Conservation (phyloP, 2,888 invertebrate genomes). For the Ophioninae sp. region DNA sequence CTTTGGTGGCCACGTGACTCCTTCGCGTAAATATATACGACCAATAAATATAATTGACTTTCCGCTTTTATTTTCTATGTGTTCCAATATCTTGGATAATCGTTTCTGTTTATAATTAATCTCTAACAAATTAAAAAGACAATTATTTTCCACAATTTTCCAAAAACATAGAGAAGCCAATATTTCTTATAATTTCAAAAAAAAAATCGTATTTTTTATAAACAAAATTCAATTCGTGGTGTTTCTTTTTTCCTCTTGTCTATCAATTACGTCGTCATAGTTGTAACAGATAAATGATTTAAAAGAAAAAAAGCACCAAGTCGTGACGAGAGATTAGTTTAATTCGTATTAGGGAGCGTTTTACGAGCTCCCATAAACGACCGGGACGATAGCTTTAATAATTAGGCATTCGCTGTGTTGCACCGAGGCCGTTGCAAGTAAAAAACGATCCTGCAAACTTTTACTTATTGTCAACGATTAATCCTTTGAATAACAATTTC, state of each 20-base stretch:
- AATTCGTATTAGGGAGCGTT: constrained; percentile 61
- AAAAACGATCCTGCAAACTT: constrained; percentile 20
- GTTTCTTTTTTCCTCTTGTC: neutral
- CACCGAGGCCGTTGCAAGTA: constrained; percentile 58
- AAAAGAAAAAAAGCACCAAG: constrained; percentile 32
- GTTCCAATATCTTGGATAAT: no score
- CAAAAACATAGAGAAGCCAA: no score
- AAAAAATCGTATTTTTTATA: neutral
- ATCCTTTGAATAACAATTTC: constrained; percentile 17
- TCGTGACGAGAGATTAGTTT: constrained; percentile 55
- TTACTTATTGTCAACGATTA: constrained; percentile 7
- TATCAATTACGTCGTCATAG: no score
- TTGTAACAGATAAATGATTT: no score
- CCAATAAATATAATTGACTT: constrained; percentile 27
- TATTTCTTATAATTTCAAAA: neutral
- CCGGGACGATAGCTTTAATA: constrained; percentile 68
- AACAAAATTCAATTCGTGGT: neutral
- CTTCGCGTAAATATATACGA: constrained; percentile 2
- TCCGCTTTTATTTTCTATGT: no score
- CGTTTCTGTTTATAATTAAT: no score
- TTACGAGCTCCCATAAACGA: constrained; percentile 60
- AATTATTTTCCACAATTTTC: no score
- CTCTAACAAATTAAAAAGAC: no score
- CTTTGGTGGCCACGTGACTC: neutral
- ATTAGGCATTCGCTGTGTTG: constrained; percentile 66